Evolutionary conservation across 1,140 invertebrate species (phyloP), one percentile per base, ranked within the genome.

Genomic region (Heterodera schachtii): DNA sequence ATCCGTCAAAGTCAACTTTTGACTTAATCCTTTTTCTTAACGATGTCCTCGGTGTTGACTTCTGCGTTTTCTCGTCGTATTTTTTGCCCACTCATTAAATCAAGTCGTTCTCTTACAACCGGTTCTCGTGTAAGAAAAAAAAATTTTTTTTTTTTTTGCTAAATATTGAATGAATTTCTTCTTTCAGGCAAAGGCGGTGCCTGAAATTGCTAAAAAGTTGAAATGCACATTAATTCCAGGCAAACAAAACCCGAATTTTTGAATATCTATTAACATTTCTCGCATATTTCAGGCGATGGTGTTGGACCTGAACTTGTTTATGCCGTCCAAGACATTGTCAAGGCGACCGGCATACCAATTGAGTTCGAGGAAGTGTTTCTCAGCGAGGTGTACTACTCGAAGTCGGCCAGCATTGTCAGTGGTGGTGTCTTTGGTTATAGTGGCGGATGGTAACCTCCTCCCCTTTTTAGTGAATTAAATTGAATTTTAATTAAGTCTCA

Each of bases 311-410:
- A 98, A 90, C 93, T 98, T 82, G n/a, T 31, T 13, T 21, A 67
- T 69, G 21, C 31, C 66, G 16, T 80, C 21, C 74, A 81, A 57
- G 21, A 41, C 60, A 77, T 77, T 60, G 80, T 82, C 41, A 49
- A 44, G 93, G 73, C 46, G 91, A 94, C 95, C 77, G 95, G 96
- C 77, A 95, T 96, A 19, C 97, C 97, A 19, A 94, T 99, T 77
- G 96, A 98, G 90, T 99, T 99, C 92, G 96, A 99, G 91, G 93
- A 95, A 64, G 93, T 98, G 47, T 93, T 95, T 69, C 94, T 98
- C 83, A 94, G 96, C 90, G 95, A 95, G 90, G 91, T 99, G 79
- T 93, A 96, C 73, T 95, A 96, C 91, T 96, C 96, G 4, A 94
- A 98, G 76, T 95, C 94, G 2, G 96, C 97, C 0, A 97, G 98